Conservation (phyloP, 2,888 invertebrate genomes). For the Coenonympha glycerion region DNA sequence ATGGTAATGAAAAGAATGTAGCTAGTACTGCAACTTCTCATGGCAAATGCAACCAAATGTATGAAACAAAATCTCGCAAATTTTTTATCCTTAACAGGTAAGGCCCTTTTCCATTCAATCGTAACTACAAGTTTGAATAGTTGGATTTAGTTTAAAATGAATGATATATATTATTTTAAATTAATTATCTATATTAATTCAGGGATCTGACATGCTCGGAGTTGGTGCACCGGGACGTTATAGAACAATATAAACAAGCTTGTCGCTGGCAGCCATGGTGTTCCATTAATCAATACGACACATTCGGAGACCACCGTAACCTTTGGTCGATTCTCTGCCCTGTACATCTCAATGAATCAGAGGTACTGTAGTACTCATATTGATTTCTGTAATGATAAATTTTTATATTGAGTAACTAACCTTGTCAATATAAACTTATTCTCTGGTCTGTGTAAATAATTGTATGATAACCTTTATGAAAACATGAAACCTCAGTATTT, state of each 20-base stretch:
- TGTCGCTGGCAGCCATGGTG: constrained; percentile 65
- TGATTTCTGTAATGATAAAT: neutral
- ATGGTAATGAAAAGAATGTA: constrained; percentile 37
- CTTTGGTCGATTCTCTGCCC: constrained; percentile 57
- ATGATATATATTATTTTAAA: too few species aligned
- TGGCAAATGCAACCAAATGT: constrained; percentile 50
- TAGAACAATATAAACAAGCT: constrained; percentile 47
- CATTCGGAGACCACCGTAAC: constrained; percentile 57
- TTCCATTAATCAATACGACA: constrained; percentile 53
- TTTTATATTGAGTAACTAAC: neutral
- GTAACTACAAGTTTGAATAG: too few species aligned
- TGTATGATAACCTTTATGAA: too few species aligned
- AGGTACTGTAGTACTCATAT: constrained; percentile 34
- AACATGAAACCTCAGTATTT: too few species aligned
- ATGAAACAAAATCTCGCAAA: constrained; percentile 45
- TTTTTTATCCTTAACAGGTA: constrained; percentile 61
- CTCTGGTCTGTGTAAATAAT: too few species aligned
- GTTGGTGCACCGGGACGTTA: constrained; percentile 48
- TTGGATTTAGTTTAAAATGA: too few species aligned
- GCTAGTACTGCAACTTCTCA: constrained; percentile 41
- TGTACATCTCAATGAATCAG: constrained; percentile 52
- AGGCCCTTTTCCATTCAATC: constrained; percentile 22
- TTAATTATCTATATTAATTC: neutral
- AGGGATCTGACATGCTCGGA: constrained; percentile 61
- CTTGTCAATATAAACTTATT: too few species aligned